Base-by-base conservation (phyloP, 1,140 invertebrate genomes). In the Eciton burchellii region DNA sequence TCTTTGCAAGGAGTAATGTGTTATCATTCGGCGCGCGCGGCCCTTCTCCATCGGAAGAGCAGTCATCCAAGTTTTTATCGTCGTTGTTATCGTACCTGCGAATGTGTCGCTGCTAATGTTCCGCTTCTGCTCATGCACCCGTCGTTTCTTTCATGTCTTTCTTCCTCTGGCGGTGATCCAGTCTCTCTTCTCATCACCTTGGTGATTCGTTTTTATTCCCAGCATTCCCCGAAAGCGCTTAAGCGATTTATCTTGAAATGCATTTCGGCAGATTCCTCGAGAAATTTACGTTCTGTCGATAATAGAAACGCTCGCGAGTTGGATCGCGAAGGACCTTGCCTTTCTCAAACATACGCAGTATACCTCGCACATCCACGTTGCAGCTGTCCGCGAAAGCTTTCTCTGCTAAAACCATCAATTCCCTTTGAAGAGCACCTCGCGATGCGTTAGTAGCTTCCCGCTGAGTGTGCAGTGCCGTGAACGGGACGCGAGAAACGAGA, bases 41-140 rank as follows among this genome's bases (percentile, higher is more conserved):
- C 2, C 35, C 35, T 35, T 35, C 35, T 35, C 35, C 2, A 35
- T 35, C 35, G n/a, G 19, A 68, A 56, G 41, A 68, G 35, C 19
- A 35, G 35, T 41, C 24, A 43, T 68, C 24, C 26, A 77, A 19
- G 21, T 54, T 77, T 68, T 77, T 66, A 77, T 77, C 68, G 54
- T 21, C 73, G 14, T 65, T 26, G 26, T 60, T 21, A 41, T 77
- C 60, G 66, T 4, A 41, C 56, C 21, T 21, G 73, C 21, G 43
- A 63, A 65, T 19, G 59, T 49, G 45, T 76, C 60, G 21, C 14
- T 2, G 73, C 60, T 35, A 76, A 76, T 76, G 41, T 66, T 76
- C 45, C 60, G 14, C 73, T 54, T 19, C 16, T 19, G 16, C 59
- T 16, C n/a, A 5, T 24, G 12, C 1, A 24, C 59, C n/a, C 9